A percentile compares a stretch with the other conserved stretches of the same genome.
These are phyloP conservation scores for Caenorhabditis angaria DNA, from an alignment of 2,888 invertebrate genomes.

Conservation along the genomic window DNA sequence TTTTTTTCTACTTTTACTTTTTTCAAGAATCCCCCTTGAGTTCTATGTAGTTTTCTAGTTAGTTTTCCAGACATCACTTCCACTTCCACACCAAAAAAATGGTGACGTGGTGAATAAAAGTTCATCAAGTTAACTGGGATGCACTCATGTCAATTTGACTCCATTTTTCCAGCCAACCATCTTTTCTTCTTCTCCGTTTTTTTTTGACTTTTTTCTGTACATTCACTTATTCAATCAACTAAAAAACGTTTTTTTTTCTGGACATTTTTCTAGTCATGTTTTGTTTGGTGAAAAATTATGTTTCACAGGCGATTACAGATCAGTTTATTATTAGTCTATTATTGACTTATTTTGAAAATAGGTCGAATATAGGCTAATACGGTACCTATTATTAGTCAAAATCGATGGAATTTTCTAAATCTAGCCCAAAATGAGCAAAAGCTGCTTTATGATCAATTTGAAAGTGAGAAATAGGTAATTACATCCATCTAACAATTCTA, in stretches of 20 bases:
- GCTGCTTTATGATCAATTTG: too few relatives aligned
- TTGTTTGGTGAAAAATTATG: neutral
- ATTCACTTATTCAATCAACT: conserved; percentile 3
- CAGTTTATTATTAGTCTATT: too few relatives aligned
- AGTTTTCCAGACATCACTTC: neutral
- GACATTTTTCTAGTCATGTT: too few relatives aligned
- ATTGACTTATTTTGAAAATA: too few relatives aligned
- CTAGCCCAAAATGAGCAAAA: too few relatives aligned
- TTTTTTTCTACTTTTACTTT: neutral
- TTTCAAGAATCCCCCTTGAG: neutral
- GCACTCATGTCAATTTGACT: conserved; percentile 4
- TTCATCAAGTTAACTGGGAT: conserved; percentile 2
- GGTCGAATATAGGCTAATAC: too few relatives aligned
- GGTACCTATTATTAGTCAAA: too few relatives aligned
- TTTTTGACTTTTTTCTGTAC: neutral
- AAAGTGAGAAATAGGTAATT: too few relatives aligned
- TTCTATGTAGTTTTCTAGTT: neutral
- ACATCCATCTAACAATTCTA: too few relatives aligned
- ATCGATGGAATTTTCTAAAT: too few relatives aligned
- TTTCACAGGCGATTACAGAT: neutral
- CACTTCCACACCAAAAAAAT: neutral
- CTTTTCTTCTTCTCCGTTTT: neutral
- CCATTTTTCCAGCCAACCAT: conserved; percentile 3
- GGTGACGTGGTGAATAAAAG: neutral
- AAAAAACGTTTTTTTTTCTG: neutral